A percentile compares a stretch with the other conserved stretches of the same genome.
phyloP scores from a whole-genome alignment of 2,797 vertebrate species.

The Bovichtus variegatus region DNA sequence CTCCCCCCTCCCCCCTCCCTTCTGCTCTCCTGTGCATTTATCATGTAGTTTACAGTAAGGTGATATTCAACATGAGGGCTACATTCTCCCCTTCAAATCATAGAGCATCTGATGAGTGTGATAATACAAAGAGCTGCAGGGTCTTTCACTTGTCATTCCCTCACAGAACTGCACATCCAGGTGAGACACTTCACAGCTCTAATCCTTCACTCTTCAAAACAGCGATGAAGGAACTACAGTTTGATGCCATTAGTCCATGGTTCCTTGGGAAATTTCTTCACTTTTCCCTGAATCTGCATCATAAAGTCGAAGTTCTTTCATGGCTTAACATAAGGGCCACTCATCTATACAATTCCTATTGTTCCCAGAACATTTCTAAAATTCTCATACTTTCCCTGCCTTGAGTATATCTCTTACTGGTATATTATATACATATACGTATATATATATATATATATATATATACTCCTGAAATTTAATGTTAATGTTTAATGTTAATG shows the following conservation, averaged over 20 bases:
- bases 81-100: slow-evolving; percentile 45
- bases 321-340: neutral
- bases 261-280: neutral
- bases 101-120: slow-evolving; percentile 60
- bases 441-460: too few relatives aligned
- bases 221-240: neutral
- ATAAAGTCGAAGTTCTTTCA: neutral
- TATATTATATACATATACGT: too few relatives aligned
- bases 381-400: neutral
- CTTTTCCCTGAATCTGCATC: neutral
- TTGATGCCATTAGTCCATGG: neutral
- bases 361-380: slow-evolving; percentile 5
- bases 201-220: neutral
- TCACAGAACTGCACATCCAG: slow-evolving; percentile 3
- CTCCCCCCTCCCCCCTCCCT: slow-evolving; percentile 24
- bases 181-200: neutral
- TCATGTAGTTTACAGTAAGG: slow-evolving; percentile 70
- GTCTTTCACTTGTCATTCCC: slow-evolving; percentile 31
- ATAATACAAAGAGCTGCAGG: slow-evolving; percentile 42
- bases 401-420: neutral
- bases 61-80: slow-evolving; percentile 70
- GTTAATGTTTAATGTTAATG: too few relatives aligned
- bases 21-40: slow-evolving; percentile 52
- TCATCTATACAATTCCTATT: neutral
- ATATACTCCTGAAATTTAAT: neutral